A percentile compares a stretch with the other conserved stretches of the same genome.
These are phyloP conservation scores for Drosophila colorata DNA, from an alignment of 2,888 invertebrate genomes.

Conservation along the genomic window DNA sequence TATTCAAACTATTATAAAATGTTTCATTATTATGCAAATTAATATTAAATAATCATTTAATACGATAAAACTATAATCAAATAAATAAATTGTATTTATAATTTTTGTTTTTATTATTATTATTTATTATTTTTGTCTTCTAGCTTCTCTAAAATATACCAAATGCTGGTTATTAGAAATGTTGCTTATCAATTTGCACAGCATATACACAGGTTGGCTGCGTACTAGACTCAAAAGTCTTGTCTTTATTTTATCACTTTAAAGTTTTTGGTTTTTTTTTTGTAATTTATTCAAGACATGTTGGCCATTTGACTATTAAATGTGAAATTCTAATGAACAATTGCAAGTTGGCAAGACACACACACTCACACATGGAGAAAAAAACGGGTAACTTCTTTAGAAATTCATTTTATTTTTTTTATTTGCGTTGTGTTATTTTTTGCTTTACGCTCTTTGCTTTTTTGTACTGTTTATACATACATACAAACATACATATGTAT, in stretches of 20 bases:
- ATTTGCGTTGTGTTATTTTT: constrained; percentile 16
- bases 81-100: no score
- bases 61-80: no score
- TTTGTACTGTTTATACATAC: background rate
- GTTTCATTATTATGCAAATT: no score
- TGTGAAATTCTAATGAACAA: constrained; percentile 20
- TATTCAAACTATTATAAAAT: no score
- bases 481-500: background rate
- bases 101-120: no score
- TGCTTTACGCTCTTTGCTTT: constrained; percentile 30
- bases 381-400: constrained; percentile 23
- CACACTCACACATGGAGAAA: constrained; percentile 4
- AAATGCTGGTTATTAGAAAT: background rate
- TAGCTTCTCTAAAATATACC: no score
- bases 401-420: constrained; percentile 26
- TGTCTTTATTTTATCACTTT: background rate
- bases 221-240: background rate
- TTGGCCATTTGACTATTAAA: constrained; percentile 3
- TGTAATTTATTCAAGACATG: background rate
- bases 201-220: background rate
- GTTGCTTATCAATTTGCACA: background rate
- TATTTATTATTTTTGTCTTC: no score
- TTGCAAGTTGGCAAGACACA: constrained; percentile 14
- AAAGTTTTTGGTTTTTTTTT: background rate
- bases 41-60: no score